Evolutionary conservation across 2,797 vertebrate species (phyloP), one percentile per base, ranked within the genome.

Genomic region (Rhabdomys pumilio): DNA sequence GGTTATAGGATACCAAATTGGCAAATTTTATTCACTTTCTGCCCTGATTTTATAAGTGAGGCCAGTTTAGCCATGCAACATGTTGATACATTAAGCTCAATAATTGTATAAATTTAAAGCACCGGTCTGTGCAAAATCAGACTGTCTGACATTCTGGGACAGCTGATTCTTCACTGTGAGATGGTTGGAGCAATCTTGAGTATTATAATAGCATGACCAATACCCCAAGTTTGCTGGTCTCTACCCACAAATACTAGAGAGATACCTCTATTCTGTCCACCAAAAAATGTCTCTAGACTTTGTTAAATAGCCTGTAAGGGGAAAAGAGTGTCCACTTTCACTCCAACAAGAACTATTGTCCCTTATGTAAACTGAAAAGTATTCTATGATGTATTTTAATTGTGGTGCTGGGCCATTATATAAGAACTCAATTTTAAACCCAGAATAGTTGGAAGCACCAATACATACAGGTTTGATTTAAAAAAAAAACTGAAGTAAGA

Each of bases 1-100:
- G 41, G 87, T 75, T 93, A 63, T 63, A 67, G 89, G 34, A 75
- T 69, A 84, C 65, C 47, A 91, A 94, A 95, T 89, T 96, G 90
- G 81, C 47, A 96, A 87, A 96, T 44, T 90, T 93, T 61, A 80
- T 89, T 31, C 67, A 38, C 22, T 95, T 93, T 47, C 24, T 89
- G 44, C 50, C 50, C 50, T 93, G 86, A 73, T 94, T 92, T 97
- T 86, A 81, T 63, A 92, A 77, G 44, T 73, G 90, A 72, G 24
- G 26, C 90, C 73, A 93, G 53, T n/a, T 92, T 22, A 91, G 41
- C 19, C 73, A 50, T 72, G 81, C 53, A 38, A 20, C 22, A 85
- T 87, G 44, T 38, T 89, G 86, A 83, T 59, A 34, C 26, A 88
- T 93, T 63, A 91, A 92, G 34, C 13, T 0, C 1, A 61, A 22